Base-by-base conservation (phyloP, 2,888 invertebrate genomes). In the Polydesmus complanatus region DNA sequence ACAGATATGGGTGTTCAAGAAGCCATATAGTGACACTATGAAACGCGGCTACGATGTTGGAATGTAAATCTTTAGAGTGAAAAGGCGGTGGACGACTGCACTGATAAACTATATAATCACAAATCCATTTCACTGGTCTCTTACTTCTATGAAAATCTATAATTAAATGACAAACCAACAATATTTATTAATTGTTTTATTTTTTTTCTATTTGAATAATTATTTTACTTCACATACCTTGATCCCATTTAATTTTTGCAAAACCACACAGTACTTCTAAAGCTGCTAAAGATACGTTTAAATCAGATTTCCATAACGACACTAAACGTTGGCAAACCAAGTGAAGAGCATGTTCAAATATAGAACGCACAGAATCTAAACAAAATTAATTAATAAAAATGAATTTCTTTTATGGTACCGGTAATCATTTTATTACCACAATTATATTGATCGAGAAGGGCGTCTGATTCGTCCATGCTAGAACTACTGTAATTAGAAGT, bases 81-180 rank as follows among this genome's bases (percentile, higher is more conserved):
- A 86, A 89, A 62, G 85, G 94, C 60, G 91, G 96, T 60, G 93
- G 96, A 65, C 93, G 83, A 69, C 88, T 88, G 78, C 95, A 94
- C 73, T 95, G 95, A 73, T 88, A 87, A 60, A 89, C 85, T 69
- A 98, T 95, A 77, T 96, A 97, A 78, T 97, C 94, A 76, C 97
- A 98, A 62, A 98, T 83, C 90, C 95, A 96, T 70, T 94, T 94
- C 23, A 97, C 94, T 18, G 91, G 90, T 70, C 91, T 80, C 76
- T 88, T 88, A 72, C 91, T 89, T 75, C 92, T 91, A 69, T 88
- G 77, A 59, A 87, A 86, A 78, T 90, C 91, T 91, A 77, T 65
- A 51, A 23, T 11, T 5, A 14, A 19, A n/a, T 5, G n/a, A 21
- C 21, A 37, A 47, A 37, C 22, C 27, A 25, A 8, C 56, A 51